Base-by-base conservation (phyloP, 2,113 vertebrate genomes). In the Microtus montanus region DNA sequence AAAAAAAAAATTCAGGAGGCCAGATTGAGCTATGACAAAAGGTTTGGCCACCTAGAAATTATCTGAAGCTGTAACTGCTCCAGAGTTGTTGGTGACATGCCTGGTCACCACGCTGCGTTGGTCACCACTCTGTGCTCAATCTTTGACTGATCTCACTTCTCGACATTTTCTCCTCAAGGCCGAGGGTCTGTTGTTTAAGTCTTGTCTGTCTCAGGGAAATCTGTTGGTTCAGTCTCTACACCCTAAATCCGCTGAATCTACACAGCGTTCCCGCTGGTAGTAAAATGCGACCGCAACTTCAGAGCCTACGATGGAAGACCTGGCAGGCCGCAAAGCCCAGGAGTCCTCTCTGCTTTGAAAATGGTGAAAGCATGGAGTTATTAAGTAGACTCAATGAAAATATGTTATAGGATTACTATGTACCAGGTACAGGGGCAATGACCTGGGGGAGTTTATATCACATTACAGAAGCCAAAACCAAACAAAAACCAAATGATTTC, bases 1-100 rank as follows among this genome's bases (percentile, higher is more conserved):
- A 75, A 26, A 24, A 47, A 70, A 49, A 52, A 20, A 4, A 41
- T 6, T 84, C 22, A 7, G 96, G 97, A 88, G 92, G 47, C 95
- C 97, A 96, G 71, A 89, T 61, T 79, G 61, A 79, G 92, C 41
- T 80, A 89, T 97, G 96, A 33, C 87, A 96, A 92, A 96, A 95
- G 47, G 85, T 64, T 7, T 89, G 79, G 95, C 92, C 96, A 66
- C 92, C 94, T 41, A 66, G 92, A 97, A 95, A 94, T 83, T 92
- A 96, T 94, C 0, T 52, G 94, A 93, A 26, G 28, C 95, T 89
- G 90, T 38, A 68, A 41, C 95, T 79, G 96, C 95, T 94, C 95
- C 97, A 86, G 75, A 22, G 84, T 95, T 94, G 90, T 28, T 41
- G 15, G n/a, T 41, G 7, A 30, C 24, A 0, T 19, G 79, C 22